Evolutionary conservation across 2,797 vertebrate species (phyloP).

Genomic region (Intellagama lesueurii): DNA sequence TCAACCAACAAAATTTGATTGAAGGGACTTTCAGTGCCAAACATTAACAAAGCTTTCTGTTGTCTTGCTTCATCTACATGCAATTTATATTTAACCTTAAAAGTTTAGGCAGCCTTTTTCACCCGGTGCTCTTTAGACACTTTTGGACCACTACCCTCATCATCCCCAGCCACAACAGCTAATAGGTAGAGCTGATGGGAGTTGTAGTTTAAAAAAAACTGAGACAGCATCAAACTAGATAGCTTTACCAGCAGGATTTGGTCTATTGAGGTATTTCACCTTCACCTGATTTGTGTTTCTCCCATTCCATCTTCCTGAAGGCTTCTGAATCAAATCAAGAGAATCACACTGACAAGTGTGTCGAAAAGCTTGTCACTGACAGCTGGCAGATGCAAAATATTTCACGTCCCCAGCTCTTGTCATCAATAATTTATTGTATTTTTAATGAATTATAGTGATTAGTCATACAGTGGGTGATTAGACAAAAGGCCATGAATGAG

Average conservation of each 20-base stretch:
- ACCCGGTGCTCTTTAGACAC: not conserved
- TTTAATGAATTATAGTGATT: constrained; percentile 46
- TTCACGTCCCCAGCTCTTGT: not conserved
- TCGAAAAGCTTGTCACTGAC: constrained; percentile 22
- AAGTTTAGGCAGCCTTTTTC: not conserved
- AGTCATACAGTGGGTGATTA: constrained; percentile 1
- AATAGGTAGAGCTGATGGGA: not conserved
- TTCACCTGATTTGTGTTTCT: not conserved
- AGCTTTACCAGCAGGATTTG: not conserved
- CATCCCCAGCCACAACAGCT: not conserved
- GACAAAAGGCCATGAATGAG: constrained; percentile 20
- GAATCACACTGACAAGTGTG: not conserved
- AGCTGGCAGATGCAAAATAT: constrained; percentile 17
- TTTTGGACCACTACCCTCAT: not conserved
- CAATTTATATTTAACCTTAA: not conserved
- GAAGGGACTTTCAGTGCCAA: not conserved
- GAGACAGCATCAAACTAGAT: not conserved
- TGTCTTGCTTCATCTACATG: too few species aligned
- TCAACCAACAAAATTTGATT: constrained; percentile 2
- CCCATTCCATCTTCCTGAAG: constrained; percentile 5
- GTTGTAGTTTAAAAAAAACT: not conserved
- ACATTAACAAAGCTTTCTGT: not conserved
- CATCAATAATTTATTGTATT: constrained; percentile 24
- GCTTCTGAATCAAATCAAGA: not conserved
- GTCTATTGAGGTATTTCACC: not conserved